Conservation (phyloP, 2,797 vertebrate species). For the Propithecus perrieri region DNA sequence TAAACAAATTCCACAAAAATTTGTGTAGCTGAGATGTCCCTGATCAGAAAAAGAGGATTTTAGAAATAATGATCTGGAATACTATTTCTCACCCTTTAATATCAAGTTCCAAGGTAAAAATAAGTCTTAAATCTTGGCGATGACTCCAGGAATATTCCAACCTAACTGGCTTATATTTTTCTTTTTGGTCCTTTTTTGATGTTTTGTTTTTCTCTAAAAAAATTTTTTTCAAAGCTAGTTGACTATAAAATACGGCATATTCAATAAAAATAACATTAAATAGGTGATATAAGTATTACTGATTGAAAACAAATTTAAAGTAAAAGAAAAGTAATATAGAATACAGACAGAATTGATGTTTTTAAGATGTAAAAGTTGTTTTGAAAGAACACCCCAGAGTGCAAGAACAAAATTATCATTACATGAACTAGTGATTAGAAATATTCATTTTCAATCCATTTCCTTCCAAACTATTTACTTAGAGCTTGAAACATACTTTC, state of each 20-base stretch:
- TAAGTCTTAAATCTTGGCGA: not conserved
- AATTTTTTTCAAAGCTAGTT: not conserved
- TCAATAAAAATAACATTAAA: not conserved
- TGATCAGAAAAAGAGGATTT: conserved; percentile 12
- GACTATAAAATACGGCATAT: not conserved
- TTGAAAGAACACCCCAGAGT: not conserved
- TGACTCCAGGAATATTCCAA: not conserved
- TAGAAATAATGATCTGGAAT: not conserved
- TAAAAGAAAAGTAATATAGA: not conserved
- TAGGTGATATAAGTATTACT: not conserved
- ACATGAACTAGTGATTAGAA: not conserved
- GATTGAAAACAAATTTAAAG: not conserved
- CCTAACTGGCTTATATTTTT: not conserved
- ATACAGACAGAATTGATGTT: not conserved
- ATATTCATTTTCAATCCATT: not conserved
- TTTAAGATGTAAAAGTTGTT: not conserved
- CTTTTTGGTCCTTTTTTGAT: not conserved
- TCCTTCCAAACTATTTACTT: conserved; percentile 23
- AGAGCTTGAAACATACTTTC: conserved; percentile 18
- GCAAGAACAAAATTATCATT: not conserved
- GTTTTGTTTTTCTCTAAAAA: conserved; percentile 20
- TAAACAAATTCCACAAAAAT: not conserved
- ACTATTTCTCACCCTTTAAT: not conserved
- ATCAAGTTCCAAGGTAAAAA: conserved; percentile 8
- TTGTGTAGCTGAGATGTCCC: not conserved